A percentile compares a stretch with the other conserved stretches of the same genome.
phyloP scores from a whole-genome alignment of 1,140 invertebrate species.

The Cydia strobilella region DNA sequence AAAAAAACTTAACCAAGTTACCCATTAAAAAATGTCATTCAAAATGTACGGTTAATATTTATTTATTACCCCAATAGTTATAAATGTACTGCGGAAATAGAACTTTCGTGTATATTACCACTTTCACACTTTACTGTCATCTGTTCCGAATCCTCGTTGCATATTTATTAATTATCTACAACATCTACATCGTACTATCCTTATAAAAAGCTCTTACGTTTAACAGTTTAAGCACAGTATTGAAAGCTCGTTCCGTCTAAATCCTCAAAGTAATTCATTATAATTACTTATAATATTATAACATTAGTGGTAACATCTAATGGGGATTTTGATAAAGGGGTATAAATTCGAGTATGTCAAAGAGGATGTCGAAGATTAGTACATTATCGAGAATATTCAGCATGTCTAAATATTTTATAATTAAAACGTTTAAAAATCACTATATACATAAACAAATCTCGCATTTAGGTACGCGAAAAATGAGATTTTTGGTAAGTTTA shows the following conservation, averaged over 20 bases:
- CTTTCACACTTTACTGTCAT: constrained; percentile 43
- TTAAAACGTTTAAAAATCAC: neutral
- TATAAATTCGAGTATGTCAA: neutral
- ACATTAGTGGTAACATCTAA: constrained; percentile 13
- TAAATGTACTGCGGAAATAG: constrained; percentile 32
- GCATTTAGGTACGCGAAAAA: no score
- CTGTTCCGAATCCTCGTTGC: constrained; percentile 45
- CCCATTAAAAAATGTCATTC: no score
- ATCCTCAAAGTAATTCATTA: constrained; percentile 37
- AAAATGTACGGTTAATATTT: neutral
- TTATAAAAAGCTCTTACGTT: constrained; percentile 73
- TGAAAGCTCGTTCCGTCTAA: constrained; percentile 70
- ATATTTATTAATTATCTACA: constrained; percentile 55
- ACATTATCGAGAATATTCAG: neutral
- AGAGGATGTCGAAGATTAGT: neutral
- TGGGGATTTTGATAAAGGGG: constrained; percentile 4
- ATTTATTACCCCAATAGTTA: neutral
- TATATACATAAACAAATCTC: no score
- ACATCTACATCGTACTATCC: constrained; percentile 56
- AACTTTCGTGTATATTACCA: constrained; percentile 44
- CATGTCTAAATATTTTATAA: neutral
- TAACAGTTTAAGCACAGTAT: constrained; percentile 68
- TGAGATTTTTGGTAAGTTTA: no score
- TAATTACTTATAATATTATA: constrained; percentile 21
- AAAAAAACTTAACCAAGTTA: neutral